Evolutionary conservation across 2,888 invertebrate genomes (phyloP).

Genomic region (Nezara viridula): DNA sequence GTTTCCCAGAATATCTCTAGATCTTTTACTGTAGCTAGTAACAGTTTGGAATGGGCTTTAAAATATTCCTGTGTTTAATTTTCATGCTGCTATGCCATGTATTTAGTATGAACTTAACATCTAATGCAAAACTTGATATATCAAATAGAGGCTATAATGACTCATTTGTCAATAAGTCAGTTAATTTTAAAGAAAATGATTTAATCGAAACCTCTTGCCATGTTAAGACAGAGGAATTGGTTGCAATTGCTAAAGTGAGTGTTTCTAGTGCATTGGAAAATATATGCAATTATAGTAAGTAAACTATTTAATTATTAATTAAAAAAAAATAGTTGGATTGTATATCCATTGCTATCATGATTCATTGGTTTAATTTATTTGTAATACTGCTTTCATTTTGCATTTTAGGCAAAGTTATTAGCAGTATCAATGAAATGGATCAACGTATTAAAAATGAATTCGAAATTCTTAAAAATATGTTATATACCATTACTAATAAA

Average conservation of each 20-base stretch:
- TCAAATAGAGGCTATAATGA: background rate
- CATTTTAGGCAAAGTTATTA: constrained; percentile 48
- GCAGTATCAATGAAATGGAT: constrained; percentile 41
- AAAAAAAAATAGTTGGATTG: background rate
- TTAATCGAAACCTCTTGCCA: constrained; percentile 62
- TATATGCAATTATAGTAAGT: constrained; percentile 59
- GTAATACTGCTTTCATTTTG: constrained; percentile 22
- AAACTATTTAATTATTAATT: background rate
- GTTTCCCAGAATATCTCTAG: constrained; percentile 47
- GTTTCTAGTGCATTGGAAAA: constrained; percentile 57
- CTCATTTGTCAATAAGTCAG: constrained; percentile 45
- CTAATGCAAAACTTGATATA: constrained; percentile 32
- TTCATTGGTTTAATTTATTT: background rate
- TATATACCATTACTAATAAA: constrained; percentile 41
- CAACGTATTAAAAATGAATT: constrained; percentile 43
- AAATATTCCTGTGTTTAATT: constrained; percentile 18
- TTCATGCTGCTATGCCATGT: background rate
- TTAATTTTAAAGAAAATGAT: constrained; percentile 48
- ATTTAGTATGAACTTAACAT: constrained; percentile 43
- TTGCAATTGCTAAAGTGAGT: constrained; percentile 61
- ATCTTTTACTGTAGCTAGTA: background rate
- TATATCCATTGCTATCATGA: background rate
- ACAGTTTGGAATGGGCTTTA: background rate
- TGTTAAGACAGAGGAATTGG: constrained; percentile 62
- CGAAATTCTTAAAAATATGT: constrained; percentile 40